Base-by-base conservation (phyloP, 2,113 vertebrate species). In the Galbula dea region DNA sequence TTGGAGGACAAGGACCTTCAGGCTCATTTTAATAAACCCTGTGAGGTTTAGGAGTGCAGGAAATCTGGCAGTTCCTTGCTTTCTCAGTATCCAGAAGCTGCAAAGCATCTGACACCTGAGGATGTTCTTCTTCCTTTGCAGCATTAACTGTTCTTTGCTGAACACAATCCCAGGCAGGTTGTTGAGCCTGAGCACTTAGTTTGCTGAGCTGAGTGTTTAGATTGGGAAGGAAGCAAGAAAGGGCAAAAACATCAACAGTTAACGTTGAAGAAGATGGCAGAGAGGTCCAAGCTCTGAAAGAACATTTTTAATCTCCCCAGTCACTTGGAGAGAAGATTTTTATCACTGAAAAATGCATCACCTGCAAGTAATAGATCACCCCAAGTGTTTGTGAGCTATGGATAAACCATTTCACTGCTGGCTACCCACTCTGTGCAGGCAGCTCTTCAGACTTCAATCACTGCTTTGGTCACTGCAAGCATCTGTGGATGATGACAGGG, bases 381-480 rank as follows among this genome's bases (percentile, higher is more conserved):
- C 49, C 37, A 75, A 94, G 58, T 59, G 36, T 75, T 86, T 82
- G 77, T 7, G 26, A 95, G 73, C 52, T 79, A 71, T 24, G 34
- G 80, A 15, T 26, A 78, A 83, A 72, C n/a, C 12, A 83, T 88
- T 93, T 74, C 68, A 86, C 18, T 78, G 80, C 75, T 65, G 57
- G 76, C 37, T 92, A 71, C 20, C 24, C 57, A 80, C 36, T 27
- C n/a, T 37, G 63, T 12, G 77, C 57, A 92, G 86, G 57, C 69
- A 88, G 21, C 54, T 78, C 52, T 68, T 86, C 11, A 0, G 81
- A 75, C 80, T 78, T 82, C 76, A 88, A 7, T 81, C 95, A 76
- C 21, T 61, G 65, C 86, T 95, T 90, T 93, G 83, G 80, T 93
- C 92, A 90, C 69, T 57, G 77, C 93, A 58, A 79, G 49, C 45